Evolutionary conservation across 2,888 invertebrate species (phyloP).

Genomic region (Tuta absoluta): DNA sequence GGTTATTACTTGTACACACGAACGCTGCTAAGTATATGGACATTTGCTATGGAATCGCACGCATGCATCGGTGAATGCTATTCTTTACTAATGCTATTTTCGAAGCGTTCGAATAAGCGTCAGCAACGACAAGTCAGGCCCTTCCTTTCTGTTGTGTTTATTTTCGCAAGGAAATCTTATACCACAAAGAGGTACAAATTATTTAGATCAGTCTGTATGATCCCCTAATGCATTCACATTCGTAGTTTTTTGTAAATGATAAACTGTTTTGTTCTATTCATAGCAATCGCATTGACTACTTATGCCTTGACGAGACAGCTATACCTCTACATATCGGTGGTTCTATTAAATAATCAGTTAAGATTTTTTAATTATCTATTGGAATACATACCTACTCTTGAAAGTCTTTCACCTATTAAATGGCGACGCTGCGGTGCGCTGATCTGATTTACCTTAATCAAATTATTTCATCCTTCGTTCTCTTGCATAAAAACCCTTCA

Average conservation of each 20-base stretch:
- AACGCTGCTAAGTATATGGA: constrained; percentile 17
- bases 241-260: too few relatives aligned
- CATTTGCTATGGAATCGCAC: constrained; percentile 22
- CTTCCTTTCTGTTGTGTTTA: background rate
- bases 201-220: background rate
- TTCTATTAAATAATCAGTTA: too few relatives aligned
- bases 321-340: too few relatives aligned
- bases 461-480: background rate
- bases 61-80: constrained; percentile 21
- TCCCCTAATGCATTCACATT: too few relatives aligned
- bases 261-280: too few relatives aligned
- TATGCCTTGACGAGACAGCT: too few relatives aligned
- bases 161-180: background rate
- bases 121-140: background rate
- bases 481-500: background rate
- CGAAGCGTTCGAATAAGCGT: constrained; percentile 25
- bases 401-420: background rate
- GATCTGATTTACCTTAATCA: background rate
- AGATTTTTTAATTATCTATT: too few relatives aligned
- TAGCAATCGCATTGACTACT: too few relatives aligned
- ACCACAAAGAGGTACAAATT: background rate
- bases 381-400: too few relatives aligned
- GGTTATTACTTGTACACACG: constrained; percentile 22
- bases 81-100: constrained; percentile 12
- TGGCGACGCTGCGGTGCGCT: background rate